Evolutionary conservation across 2,797 vertebrate species (phyloP).

Genomic region (Trematomus bernacchii): DNA sequence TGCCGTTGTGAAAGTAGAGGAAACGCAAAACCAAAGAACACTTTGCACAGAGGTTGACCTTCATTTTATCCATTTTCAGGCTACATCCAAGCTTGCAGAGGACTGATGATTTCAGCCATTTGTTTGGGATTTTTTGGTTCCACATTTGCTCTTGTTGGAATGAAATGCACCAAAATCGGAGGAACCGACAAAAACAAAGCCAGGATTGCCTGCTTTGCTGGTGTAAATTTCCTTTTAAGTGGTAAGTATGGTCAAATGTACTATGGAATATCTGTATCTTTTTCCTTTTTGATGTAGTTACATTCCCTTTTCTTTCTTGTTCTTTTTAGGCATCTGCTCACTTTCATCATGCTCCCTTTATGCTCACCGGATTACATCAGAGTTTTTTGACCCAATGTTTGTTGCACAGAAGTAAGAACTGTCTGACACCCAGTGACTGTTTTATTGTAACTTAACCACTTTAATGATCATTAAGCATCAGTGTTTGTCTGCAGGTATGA

Average conservation of each 20-base stretch:
- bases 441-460: neutral
- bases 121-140: slow-evolving; percentile 94
- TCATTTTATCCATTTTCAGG: slow-evolving; percentile 79
- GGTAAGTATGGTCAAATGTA: slow-evolving; percentile 82
- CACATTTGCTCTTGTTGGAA: slow-evolving; percentile 91
- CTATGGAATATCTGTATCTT: neutral
- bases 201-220: slow-evolving; percentile 90
- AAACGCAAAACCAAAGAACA: slow-evolving; percentile 9
- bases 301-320: neutral
- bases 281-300: neutral
- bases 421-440: neutral
- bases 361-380: slow-evolving; percentile 94
- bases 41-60: neutral
- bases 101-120: slow-evolving; percentile 93
- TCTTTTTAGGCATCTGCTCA: slow-evolving; percentile 90
- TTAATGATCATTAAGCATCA: neutral
- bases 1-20: neutral
- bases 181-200: slow-evolving; percentile 93
- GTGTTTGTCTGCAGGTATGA: slow-evolving; percentile 82
- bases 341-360: slow-evolving; percentile 95
- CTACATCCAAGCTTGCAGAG: slow-evolving; percentile 96
- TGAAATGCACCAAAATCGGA: slow-evolving; percentile 98
- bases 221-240: slow-evolving; percentile 91
- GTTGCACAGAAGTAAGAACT: slow-evolving; percentile 94
- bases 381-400: slow-evolving; percentile 95